Percentiles rank a stretch among this genome's conserved stretches.
These are phyloP conservation scores for Myiagra hebetior DNA, from an alignment of 2,113 vertebrate genomes.

Conservation along the genomic window DNA sequence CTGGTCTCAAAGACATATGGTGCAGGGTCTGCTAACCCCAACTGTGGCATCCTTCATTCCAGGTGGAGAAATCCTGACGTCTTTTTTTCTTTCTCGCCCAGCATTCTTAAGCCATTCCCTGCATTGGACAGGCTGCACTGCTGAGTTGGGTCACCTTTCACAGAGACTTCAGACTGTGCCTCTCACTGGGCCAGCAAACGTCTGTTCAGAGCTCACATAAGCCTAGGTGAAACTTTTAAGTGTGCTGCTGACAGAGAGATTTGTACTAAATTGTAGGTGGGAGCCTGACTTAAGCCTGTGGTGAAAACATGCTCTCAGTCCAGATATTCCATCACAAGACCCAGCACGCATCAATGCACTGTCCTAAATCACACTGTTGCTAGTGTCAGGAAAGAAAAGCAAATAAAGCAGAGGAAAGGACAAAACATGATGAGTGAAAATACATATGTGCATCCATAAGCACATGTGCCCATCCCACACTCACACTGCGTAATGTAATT, in stretches of 20 bases:
- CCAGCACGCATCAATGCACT: background rate
- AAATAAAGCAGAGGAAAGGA: background rate
- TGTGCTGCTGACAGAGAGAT: background rate
- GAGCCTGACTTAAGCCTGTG: background rate
- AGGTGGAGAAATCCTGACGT: fast-evolving
- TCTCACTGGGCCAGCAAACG: background rate
- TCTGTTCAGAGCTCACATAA: background rate
- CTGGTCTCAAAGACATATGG: background rate
- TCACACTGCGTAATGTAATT: fast-evolving
- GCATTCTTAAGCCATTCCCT: background rate
- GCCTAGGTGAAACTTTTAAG: background rate
- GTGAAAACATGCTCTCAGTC: background rate
- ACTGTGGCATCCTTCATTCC: background rate
- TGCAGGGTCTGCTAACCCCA: fast-evolving
- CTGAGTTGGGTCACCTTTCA: background rate
- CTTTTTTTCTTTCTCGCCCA: background rate
- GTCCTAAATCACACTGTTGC: background rate
- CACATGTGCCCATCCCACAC: background rate
- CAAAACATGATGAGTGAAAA: background rate
- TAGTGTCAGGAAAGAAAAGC: background rate
- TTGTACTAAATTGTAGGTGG: background rate
- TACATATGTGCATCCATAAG: background rate
- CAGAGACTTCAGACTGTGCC: background rate
- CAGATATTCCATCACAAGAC: background rate
- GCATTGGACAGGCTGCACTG: background rate